Evolutionary conservation across 2,797 vertebrate species (phyloP), one percentile per base, ranked within the genome.

Genomic region (Sebastes oblongus): DNA sequence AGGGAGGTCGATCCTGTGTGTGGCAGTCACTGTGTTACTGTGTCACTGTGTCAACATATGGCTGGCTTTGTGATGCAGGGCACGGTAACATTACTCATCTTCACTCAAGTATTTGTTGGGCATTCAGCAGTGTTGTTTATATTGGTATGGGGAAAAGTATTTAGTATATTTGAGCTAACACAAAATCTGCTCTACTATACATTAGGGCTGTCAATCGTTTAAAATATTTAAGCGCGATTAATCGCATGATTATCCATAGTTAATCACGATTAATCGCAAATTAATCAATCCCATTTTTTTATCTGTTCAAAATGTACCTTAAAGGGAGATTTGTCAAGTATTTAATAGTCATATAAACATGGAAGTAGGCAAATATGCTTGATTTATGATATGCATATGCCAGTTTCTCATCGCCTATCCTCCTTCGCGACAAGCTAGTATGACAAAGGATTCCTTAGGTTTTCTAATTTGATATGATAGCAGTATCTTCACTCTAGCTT

Each of bases 21-120:
- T 60, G 65, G 70, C 80, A 78, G 82, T 90, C 83, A 89, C 76
- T 88, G 75, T 91, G 89, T 88, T 85, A 91, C 88, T 91, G 83
- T 93, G 92, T 93, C 85, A 93, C 82, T 84, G 89, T 92, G 88
- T 88, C 85, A 87, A 64, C 65, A 65, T 82, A 78, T 46, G 70
- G 66, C 14, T 66, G 60, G 10, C 55, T 77, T 75, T 84, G 36
- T 36, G 29, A 60, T 24, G 10, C 52, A 42, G 27, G 25, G 18
- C 62, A 68, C 30, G 8, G 24, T 4, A 16, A 66, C 14, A 50
- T 74, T 52, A 46, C 64, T 80, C 22, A 77, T 50, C 36, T 68
- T 66, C 30, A 64, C 11, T 69, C 4, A 16, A 24, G 27, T 55
- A 61, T 52, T 25, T 77, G 8, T n/a, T 69, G 11, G 12, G 20